Conservation (phyloP, 2,113 vertebrate species). For the Meles meles region DNA sequence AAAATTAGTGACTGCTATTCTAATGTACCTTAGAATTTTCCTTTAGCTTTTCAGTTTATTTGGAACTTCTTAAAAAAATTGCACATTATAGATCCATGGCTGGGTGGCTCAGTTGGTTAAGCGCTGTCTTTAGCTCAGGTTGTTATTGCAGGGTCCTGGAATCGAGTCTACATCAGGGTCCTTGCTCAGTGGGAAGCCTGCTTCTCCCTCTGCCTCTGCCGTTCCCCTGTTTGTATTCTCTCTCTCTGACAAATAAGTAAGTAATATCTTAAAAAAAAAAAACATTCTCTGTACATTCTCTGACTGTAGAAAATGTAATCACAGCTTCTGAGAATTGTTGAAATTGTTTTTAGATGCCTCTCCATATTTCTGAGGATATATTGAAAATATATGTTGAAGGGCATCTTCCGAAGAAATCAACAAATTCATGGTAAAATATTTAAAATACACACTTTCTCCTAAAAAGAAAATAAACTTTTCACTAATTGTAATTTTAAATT, state of each 20-base stretch:
- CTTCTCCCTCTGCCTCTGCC: too few relatives aligned
- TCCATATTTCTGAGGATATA: not conserved
- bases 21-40: not conserved
- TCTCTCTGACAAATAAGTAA: too few relatives aligned
- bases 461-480: not conserved
- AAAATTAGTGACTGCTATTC: not conserved
- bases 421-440: not conserved
- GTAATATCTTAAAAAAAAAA: too few relatives aligned
- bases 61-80: too few relatives aligned
- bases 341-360: not conserved
- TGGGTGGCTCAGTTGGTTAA: too few relatives aligned
- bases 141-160: too few relatives aligned
- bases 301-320: not conserved
- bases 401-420: not conserved
- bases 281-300: not conserved
- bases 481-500: not conserved
- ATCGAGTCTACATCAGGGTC: too few relatives aligned
- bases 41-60: not conserved
- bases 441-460: not conserved
- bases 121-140: too few relatives aligned
- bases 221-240: too few relatives aligned
- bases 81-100: too few relatives aligned
- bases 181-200: too few relatives aligned
- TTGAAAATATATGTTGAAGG: not conserved
- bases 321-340: not conserved